These are phyloP conservation scores for Arizona elegans DNA, from an alignment of 2,113 vertebrate genomes.

Conservation along the genomic window DNA sequence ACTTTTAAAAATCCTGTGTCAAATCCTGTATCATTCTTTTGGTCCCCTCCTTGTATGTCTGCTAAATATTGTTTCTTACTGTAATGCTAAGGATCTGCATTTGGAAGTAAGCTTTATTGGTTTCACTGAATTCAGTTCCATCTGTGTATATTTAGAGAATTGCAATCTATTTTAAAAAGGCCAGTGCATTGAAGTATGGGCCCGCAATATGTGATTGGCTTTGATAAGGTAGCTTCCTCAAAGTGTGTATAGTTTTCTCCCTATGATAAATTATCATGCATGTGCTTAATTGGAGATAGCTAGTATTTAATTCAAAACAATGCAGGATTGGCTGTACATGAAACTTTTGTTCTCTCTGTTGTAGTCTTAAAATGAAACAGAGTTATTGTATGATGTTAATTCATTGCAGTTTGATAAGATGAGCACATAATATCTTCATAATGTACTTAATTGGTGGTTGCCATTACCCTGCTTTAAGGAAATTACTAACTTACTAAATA, in stretches of 20 bases:
- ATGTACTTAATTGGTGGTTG: not conserved
- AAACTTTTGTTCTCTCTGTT: not conserved
- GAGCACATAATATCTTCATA: not conserved
- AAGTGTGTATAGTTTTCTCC: not conserved
- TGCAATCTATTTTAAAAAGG: slow-evolving; percentile 2
- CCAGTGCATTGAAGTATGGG: not conserved
- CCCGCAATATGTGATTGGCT: not conserved
- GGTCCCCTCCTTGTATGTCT: not conserved
- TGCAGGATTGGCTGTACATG: not conserved
- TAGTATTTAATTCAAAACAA: not conserved
- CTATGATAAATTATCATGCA: not conserved
- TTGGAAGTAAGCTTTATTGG: not conserved
- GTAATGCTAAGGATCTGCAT: not conserved
- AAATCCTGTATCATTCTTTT: not conserved
- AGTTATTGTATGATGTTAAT: not conserved
- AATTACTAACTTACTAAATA: not conserved
- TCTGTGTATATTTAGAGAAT: not conserved
- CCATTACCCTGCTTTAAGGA: not conserved
- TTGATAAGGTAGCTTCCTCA: not conserved
- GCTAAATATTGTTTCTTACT: not conserved
- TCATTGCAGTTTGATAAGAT: not conserved
- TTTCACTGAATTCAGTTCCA: not conserved
- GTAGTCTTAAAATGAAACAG: not conserved
- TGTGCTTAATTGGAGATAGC: not conserved
- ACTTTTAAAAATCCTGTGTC: not conserved